Base-by-base conservation (phyloP, 1,140 invertebrate genomes). In the Belonocnema kinseyi region DNA sequence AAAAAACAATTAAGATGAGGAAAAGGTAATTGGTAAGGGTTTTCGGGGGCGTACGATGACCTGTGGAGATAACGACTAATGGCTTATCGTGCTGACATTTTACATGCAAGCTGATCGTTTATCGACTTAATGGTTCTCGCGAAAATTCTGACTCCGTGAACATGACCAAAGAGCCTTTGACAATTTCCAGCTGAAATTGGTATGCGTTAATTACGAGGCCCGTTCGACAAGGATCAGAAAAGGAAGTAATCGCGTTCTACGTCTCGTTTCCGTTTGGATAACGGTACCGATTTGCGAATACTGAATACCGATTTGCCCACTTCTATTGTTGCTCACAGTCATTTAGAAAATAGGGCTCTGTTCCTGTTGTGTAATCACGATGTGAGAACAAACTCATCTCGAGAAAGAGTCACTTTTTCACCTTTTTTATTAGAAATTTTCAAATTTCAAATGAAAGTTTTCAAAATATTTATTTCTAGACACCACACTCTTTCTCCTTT, bases 251-350 rank as follows among this genome's bases (percentile, higher is more conserved):
- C 52, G 52, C 52, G 52, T 54, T 54, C 52, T n/a, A 54, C 16
- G 53, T 54, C 53, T 17, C 53, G 53, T 54, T 54, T 54, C 53
- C 53, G 53, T 54, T 54, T 17, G 53, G 17, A 54, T 54, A 54
- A 54, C 53, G 53, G 53, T 2, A 54, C 53, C 53, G 53, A 54
- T 54, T 54, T 17, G 53, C 53, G 53, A 54, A 54, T 54, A 54
- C 53, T 54, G 53, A 54, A 54, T 54, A 54, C 53, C 53, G 53
- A 54, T 54, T 54, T 54, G 53, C n/a, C 53, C 53, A 54, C 53
- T 54, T 54, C 53, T 19, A 54, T 54, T 54, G 53, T 54, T 54
- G 53, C n/a, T 54, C 17, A 17, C 53, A 54, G 53, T 54, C 52
- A 1, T 54, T 54, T 17, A 0, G 40, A 46, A 46, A 46, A 46